phyloP scores from a whole-genome alignment of 2,888 invertebrate genomes.

The Amphipoea oculea region DNA sequence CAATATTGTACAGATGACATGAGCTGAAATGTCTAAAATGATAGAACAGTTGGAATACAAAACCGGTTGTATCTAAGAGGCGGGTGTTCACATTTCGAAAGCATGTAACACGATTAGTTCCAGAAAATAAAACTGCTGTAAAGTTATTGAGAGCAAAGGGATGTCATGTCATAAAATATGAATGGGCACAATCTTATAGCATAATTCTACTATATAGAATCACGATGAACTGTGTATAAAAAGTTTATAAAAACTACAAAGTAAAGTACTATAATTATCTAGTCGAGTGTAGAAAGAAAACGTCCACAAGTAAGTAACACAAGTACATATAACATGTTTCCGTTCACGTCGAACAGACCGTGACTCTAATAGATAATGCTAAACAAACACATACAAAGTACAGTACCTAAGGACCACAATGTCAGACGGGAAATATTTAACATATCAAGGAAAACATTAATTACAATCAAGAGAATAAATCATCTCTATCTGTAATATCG shows the following conservation, averaged over 20 bases:
- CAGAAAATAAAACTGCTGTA: slow-evolving; percentile 39
- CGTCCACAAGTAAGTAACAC: slow-evolving; percentile 9
- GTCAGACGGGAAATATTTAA: slow-evolving; percentile 62
- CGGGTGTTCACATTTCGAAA: slow-evolving; percentile 26
- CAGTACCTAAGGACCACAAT: slow-evolving; percentile 50
- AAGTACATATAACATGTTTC: slow-evolving; percentile 40
- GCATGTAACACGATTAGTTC: slow-evolving; percentile 43
- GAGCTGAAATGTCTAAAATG: neutral
- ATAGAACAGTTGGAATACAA: neutral
- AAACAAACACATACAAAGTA: slow-evolving; percentile 42
- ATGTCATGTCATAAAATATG: slow-evolving; percentile 42
- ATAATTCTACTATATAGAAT: neutral
- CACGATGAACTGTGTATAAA: no score
- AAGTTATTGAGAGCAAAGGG: slow-evolving; percentile 27
- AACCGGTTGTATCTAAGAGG: slow-evolving; percentile 16
- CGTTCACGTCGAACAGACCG: slow-evolving; percentile 49
- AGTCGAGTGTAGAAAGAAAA: slow-evolving; percentile 22
- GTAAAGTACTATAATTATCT: neutral
- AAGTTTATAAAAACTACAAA: neutral
- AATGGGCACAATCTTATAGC: neutral
- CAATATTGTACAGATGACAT: neutral
- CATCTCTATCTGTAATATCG: slow-evolving; percentile 43
- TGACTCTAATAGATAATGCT: slow-evolving; percentile 62
- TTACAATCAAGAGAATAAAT: slow-evolving; percentile 57
- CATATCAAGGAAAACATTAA: slow-evolving; percentile 65